Percentiles rank a stretch among this genome's conserved stretches.
These are phyloP conservation scores for Calephelis perditalis DNA, from an alignment of 2,888 invertebrate species.

Conservation along the genomic window DNA sequence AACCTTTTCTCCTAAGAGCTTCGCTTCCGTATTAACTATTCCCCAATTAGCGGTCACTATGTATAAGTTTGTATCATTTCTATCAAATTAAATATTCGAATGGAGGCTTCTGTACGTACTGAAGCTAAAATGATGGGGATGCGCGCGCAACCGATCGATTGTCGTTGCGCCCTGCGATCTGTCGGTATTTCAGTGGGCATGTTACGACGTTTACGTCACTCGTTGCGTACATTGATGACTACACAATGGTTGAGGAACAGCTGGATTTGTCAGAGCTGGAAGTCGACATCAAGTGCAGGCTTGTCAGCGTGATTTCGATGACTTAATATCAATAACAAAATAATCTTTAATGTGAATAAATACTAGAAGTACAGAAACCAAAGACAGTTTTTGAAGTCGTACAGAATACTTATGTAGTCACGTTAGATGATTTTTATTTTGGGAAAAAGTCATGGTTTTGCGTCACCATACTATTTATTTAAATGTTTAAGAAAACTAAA, in stretches of 20 bases:
- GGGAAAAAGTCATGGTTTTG: too few relatives aligned
- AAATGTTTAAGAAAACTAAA: too few relatives aligned
- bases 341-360: not conserved
- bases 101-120: slow-evolving; percentile 52
- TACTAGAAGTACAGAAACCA: too few relatives aligned
- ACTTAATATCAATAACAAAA: not conserved
- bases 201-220: slow-evolving; percentile 69
- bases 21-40: slow-evolving; percentile 26
- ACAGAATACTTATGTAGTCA: too few relatives aligned
- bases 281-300: slow-evolving; percentile 16
- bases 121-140: slow-evolving; percentile 58
- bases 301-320: not conserved
- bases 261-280: slow-evolving; percentile 38
- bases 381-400: too few relatives aligned
- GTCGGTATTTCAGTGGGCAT: slow-evolving; percentile 49
- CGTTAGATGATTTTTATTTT: too few relatives aligned
- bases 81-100: slow-evolving; percentile 61
- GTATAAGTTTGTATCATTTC: slow-evolving; percentile 69
- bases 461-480: too few relatives aligned
- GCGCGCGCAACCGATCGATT: slow-evolving; percentile 75
- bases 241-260: slow-evolving; percentile 42
- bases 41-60: slow-evolving; percentile 49
- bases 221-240: slow-evolving; percentile 70
- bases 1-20: slow-evolving; percentile 30
- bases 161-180: slow-evolving; percentile 60